Conservation (phyloP, 2,797 vertebrate genomes). For the Amniataba percoides region DNA sequence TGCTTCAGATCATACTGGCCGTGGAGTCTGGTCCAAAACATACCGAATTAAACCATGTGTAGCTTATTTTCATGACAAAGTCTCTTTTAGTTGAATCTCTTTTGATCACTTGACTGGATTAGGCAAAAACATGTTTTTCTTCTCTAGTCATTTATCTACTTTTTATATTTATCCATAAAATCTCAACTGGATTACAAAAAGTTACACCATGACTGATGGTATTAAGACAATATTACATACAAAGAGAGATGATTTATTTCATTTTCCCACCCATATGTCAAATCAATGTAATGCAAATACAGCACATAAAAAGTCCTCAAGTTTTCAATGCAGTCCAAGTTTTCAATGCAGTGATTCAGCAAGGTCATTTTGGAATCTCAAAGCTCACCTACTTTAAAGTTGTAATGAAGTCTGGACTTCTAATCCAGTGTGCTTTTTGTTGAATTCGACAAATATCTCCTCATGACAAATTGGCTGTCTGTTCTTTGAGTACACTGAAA, state of each 20-base stretch:
- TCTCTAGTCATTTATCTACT: neutral
- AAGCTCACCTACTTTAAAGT: neutral
- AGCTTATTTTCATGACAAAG: neutral
- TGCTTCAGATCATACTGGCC: no score
- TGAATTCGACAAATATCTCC: no score
- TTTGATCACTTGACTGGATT: neutral
- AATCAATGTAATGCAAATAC: neutral
- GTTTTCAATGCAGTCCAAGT: neutral
- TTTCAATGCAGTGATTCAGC: neutral
- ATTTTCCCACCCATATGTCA: neutral
- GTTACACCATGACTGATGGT: neutral
- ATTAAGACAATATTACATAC: neutral
- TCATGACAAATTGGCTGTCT: no score
- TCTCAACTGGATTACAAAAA: neutral
- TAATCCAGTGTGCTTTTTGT: no score
- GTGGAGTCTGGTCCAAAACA: no score
- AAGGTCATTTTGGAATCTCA: constrained; percentile 1
- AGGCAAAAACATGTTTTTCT: neutral
- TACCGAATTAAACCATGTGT: no score
- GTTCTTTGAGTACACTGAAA: no score
- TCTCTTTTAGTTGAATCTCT: neutral
- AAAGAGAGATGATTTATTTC: neutral
- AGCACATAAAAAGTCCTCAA: no score
- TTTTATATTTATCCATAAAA: neutral
- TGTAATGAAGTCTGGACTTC: no score